Evolutionary conservation across 2,113 vertebrate genomes (phyloP), one percentile per base, ranked within the genome.

Genomic region (Trogon melanurus): DNA sequence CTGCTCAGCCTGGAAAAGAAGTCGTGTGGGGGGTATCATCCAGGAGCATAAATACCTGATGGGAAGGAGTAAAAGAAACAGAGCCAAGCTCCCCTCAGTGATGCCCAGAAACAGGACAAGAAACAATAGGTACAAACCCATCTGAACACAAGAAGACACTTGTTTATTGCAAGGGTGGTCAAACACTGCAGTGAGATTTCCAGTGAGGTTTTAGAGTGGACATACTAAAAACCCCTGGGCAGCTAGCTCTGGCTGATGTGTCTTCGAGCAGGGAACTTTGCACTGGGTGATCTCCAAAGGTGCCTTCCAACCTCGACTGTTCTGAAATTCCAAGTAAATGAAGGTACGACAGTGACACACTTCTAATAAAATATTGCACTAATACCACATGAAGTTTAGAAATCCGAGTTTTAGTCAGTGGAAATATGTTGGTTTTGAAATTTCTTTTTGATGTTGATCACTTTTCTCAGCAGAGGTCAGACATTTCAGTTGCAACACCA

Each of bases 181-280:
- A 73, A 56, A 70, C 9, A 11, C 11, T 11, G 53, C 8, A 30
- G 27, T 1, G 1, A 6, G 9, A 32, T 16, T 20, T 21, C 26
- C 29, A 44, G 32, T 17, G 25, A 38, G 8, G 9, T 41, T 41
- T 41, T 11, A 41, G 41, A 41, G 41, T 29, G 14, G 50, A 65
- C 26, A 47, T 60, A 41, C 54, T 7, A 13, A 48, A 20, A 78
- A 32, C 0, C 15, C 1, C 4, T 2, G 16, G 13, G 30, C 53
- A 54, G 2, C 2, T n/a, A 51, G 16, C 14, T 47, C 23, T 67
- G 8, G 4, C 3, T 87, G 62, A 38, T 3, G 6, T 2, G 3
- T 29, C 21, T n/a, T 50, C 0, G 1, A 5, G 19, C 10, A 10
- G 15, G 17, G 8, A 62, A 3, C 4, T 45, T 65, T 83, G 61